A percentile compares a stretch with the other conserved stretches of the same genome.
phyloP scores from a whole-genome alignment of 1,140 invertebrate genomes.

The Drosophila arizonae region DNA sequence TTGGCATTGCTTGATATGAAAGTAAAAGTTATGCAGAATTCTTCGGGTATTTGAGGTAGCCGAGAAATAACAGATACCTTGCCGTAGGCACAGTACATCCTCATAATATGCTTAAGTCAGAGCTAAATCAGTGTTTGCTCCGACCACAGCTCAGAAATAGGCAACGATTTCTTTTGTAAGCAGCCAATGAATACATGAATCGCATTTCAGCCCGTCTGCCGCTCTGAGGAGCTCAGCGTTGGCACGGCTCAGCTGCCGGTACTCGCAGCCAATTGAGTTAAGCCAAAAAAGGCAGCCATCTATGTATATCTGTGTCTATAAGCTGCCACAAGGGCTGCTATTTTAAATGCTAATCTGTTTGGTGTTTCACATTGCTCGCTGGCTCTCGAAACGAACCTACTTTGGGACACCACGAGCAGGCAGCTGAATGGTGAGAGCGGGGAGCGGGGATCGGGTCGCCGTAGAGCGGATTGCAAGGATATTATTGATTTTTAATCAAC shows the following conservation, averaged over 20 bases:
- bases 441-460: not conserved
- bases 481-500: constrained; percentile 80
- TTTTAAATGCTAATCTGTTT: constrained; percentile 73
- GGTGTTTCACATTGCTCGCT: constrained; percentile 42
- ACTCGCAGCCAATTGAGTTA: constrained; percentile 33
- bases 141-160: constrained; percentile 39
- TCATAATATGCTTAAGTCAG: not conserved
- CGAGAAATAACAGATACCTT: not conserved
- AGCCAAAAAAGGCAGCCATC: constrained; percentile 3
- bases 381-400: constrained; percentile 41
- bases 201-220: constrained; percentile 28
- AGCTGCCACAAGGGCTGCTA: constrained; percentile 45
- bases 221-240: constrained; percentile 4
- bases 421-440: constrained; percentile 2
- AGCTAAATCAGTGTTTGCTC: not conserved
- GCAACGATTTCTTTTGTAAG: constrained; percentile 32
- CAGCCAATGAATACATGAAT: constrained; percentile 52
- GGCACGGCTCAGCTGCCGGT: not conserved
- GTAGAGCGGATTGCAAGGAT: constrained; percentile 1
- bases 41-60: constrained; percentile 15
- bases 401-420: constrained; percentile 36
- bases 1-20: constrained; percentile 41
- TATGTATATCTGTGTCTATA: constrained; percentile 11
- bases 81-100: not conserved
- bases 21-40: constrained; percentile 67